Evolutionary conservation across 2,888 invertebrate genomes (phyloP).

Genomic region (Luperina nickerlii): DNA sequence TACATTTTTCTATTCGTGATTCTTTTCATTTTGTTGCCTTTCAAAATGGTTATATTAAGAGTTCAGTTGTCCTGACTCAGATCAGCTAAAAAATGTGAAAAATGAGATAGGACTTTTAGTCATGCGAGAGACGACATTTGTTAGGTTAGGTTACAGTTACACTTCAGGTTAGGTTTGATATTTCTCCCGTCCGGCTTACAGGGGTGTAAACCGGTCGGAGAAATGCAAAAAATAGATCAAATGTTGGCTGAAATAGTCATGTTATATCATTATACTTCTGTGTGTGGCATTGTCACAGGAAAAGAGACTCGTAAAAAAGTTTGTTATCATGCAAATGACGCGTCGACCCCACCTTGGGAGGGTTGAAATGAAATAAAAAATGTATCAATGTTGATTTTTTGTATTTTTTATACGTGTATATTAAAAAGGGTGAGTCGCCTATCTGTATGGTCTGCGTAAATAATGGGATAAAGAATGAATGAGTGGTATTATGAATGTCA

Average conservation of each 20-base stretch:
- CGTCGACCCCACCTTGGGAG: slow-evolving; percentile 60
- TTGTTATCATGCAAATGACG: slow-evolving; percentile 59
- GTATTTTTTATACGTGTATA: slow-evolving; percentile 38
- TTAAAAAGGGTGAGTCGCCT: slow-evolving; percentile 56
- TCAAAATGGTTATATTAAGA: too few relatives aligned
- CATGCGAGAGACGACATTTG: slow-evolving; percentile 18
- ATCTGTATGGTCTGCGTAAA: slow-evolving; percentile 40
- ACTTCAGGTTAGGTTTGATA: too few relatives aligned
- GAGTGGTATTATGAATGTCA: slow-evolving; percentile 22
- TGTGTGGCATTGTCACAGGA: slow-evolving; percentile 64
- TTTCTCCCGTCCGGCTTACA: too few relatives aligned
- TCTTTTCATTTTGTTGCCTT: too few relatives aligned
- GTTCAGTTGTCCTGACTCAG: too few relatives aligned
- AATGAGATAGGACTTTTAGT: too few relatives aligned
- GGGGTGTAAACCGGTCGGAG: too few relatives aligned
- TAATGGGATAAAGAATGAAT: slow-evolving; percentile 47
- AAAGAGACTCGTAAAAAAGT: slow-evolving; percentile 66
- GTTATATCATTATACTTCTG: slow-evolving; percentile 58
- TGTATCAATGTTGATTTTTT: slow-evolving; percentile 59
- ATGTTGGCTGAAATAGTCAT: too few relatives aligned
- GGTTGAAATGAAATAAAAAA: slow-evolving; percentile 66
- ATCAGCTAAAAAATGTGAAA: too few relatives aligned
- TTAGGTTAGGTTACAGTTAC: not conserved
- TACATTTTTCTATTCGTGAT: too few relatives aligned
- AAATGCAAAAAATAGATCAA: not conserved